Percentiles rank a stretch among this genome's conserved stretches.
Evolutionary conservation across 2,113 vertebrate species (phyloP).

Genomic region (Tragelaphus strepsiceros): DNA sequence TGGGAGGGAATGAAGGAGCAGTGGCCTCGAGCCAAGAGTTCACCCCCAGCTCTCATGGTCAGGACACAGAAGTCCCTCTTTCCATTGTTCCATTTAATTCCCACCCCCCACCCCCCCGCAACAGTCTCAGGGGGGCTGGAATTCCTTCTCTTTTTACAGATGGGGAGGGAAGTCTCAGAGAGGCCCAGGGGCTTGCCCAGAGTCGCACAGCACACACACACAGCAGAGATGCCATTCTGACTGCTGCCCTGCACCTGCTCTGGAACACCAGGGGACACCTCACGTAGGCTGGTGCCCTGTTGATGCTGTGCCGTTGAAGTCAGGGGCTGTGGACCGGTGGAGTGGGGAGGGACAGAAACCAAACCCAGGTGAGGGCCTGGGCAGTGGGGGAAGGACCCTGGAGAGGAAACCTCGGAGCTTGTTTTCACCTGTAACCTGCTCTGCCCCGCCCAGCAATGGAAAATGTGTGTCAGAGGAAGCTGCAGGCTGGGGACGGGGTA

Average conservation of each 20-base stretch:
- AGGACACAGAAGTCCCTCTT: background rate
- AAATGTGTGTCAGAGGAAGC: conserved; percentile 75
- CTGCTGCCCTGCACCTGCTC: background rate
- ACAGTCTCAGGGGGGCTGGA: background rate
- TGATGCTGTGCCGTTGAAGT: background rate
- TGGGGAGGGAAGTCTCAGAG: background rate
- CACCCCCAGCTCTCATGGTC: background rate
- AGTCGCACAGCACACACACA: background rate
- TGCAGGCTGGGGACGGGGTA: conserved; percentile 14
- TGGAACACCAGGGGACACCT: background rate
- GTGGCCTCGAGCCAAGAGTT: background rate
- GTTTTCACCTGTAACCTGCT: conserved; percentile 69
- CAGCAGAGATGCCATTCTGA: background rate
- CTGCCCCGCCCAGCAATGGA: conserved; percentile 54
- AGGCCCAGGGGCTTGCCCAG: background rate
- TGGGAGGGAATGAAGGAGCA: background rate
- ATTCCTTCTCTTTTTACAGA: background rate
- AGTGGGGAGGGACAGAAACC: background rate
- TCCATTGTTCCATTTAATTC: background rate
- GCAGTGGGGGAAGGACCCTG: background rate
- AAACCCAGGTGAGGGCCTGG: background rate
- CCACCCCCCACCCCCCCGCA: rapidly evolving
- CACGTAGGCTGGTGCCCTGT: rapidly evolving
- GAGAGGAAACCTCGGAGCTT: conserved; percentile 8
- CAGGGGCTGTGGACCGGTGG: background rate